These are phyloP conservation scores for Dynastes tityus DNA, from an alignment of 2,888 invertebrate species.

Conservation along the genomic window DNA sequence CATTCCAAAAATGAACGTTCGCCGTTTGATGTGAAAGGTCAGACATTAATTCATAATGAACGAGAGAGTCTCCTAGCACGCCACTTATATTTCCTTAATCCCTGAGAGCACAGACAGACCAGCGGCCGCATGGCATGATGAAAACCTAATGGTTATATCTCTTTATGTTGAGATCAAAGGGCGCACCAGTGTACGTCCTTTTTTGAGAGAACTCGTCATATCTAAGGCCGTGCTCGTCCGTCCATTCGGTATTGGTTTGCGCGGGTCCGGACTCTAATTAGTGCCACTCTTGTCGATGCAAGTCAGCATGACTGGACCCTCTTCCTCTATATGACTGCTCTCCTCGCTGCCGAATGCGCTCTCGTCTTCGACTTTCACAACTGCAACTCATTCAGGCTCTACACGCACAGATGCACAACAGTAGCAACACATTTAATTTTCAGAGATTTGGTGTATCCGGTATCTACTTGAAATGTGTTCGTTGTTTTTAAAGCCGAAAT, in stretches of 20 bases:
- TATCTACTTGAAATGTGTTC: background rate
- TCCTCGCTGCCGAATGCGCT: conserved; percentile 47
- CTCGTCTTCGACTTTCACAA: conserved; percentile 47
- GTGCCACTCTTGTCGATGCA: conserved; percentile 64
- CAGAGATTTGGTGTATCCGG: background rate
- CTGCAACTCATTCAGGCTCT: conserved; percentile 25
- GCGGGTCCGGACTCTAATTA: conserved; percentile 64
- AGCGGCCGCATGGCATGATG: conserved; percentile 69
- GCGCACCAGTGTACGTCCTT: conserved; percentile 62
- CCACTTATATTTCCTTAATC: conserved; percentile 72
- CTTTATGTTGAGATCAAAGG: conserved; percentile 70
- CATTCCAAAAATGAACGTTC: conserved; percentile 62
- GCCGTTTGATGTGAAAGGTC: conserved; percentile 62
- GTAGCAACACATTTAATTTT: conserved; percentile 30
- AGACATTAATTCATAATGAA: conserved; percentile 71
- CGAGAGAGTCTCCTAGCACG: conserved; percentile 66
- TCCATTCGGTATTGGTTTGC: conserved; percentile 62
- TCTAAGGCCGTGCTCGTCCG: conserved; percentile 61
- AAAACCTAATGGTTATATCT: conserved; percentile 72
- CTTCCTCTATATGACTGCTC: conserved; percentile 38
- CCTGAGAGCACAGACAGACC: conserved; percentile 68
- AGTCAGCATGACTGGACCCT: conserved; percentile 62
- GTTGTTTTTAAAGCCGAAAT: background rate
- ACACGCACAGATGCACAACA: conserved; percentile 19
- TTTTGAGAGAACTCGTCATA: conserved; percentile 66